A percentile compares a stretch with the other conserved stretches of the same genome.
Conservation (phyloP, 2,888 invertebrate genomes). For the Apomyelois bistriatella region DNA sequence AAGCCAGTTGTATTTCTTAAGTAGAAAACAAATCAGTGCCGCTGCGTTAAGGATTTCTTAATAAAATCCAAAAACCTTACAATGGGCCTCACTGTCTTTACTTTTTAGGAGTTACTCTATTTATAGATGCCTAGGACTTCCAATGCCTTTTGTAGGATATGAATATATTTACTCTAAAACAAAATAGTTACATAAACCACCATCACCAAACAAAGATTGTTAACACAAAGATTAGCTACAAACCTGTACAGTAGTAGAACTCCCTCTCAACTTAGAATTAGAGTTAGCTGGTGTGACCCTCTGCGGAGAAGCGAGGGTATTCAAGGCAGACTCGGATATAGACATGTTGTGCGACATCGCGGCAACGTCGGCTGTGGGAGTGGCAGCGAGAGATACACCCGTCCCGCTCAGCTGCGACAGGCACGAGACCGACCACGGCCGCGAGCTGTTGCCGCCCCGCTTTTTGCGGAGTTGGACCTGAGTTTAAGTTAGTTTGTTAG, state of each 20-base stretch:
- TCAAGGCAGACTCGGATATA: constrained; percentile 93
- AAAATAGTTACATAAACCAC: no score
- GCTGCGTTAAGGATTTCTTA: no score
- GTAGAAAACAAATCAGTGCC: no score
- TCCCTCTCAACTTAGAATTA: constrained; percentile 66
- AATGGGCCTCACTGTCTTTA: no score
- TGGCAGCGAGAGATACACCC: constrained; percentile 62
- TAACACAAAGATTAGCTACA: constrained; percentile 20
- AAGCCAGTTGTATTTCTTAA: no score
- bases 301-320: constrained; percentile 82
- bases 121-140: no score
- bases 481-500: constrained; percentile 13
- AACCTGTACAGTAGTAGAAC: constrained; percentile 74
- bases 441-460: constrained; percentile 75
- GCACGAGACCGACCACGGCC: constrained; percentile 95
- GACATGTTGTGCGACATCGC: constrained; percentile 84
- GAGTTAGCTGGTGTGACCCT: constrained; percentile 66
- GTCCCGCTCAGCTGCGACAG: constrained; percentile 85
- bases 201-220: constrained; percentile 12
- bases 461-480: constrained; percentile 84
- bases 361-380: constrained; percentile 56
- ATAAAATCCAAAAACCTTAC: no score
- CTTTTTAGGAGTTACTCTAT: no score
- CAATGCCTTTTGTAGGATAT: no score
- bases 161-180: no score